These are phyloP conservation scores for Pachymerium ferrugineum DNA, from an alignment of 2,888 invertebrate species.

Conservation along the genomic window DNA sequence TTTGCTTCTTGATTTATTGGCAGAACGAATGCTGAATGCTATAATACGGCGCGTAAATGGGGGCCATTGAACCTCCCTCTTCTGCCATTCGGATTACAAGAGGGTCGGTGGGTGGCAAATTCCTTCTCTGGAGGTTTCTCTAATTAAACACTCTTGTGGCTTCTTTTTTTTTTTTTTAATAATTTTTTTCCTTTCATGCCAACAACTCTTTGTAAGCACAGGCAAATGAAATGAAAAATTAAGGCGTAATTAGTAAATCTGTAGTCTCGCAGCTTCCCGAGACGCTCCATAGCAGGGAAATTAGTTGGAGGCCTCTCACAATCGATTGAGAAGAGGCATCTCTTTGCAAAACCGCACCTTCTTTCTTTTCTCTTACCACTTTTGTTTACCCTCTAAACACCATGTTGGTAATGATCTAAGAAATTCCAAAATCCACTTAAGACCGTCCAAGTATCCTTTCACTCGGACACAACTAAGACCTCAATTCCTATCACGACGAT, in stretches of 20 bases:
- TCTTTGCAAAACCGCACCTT: constrained; percentile 3
- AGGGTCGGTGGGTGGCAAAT: constrained; percentile 13
- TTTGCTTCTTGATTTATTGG: constrained; percentile 24
- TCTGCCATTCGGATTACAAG: neutral
- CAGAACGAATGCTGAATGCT: constrained; percentile 25
- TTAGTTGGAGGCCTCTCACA: neutral
- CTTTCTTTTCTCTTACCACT: neutral
- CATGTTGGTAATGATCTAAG: constrained; percentile 10
- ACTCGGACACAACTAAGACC: constrained; percentile 3
- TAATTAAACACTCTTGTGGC: constrained; percentile 22
- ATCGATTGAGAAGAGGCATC: neutral
- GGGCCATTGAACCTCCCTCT: neutral
- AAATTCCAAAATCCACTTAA: neutral
- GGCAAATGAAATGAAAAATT: constrained; percentile 20
- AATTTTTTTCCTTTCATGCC: neutral
- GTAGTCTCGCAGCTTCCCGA: neutral
- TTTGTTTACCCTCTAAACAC: neutral
- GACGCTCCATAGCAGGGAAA: neutral
- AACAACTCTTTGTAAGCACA: neutral
- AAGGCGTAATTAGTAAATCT: constrained; percentile 23
- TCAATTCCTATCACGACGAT: no score
- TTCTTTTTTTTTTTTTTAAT: neutral
- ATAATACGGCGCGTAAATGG: constrained; percentile 19
- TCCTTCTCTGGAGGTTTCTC: constrained; percentile 8
- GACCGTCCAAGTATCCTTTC: neutral